Percentiles rank a stretch among this genome's conserved stretches.
phyloP scores from a whole-genome alignment of 2,888 invertebrate genomes.

The Agelastica alni region DNA sequence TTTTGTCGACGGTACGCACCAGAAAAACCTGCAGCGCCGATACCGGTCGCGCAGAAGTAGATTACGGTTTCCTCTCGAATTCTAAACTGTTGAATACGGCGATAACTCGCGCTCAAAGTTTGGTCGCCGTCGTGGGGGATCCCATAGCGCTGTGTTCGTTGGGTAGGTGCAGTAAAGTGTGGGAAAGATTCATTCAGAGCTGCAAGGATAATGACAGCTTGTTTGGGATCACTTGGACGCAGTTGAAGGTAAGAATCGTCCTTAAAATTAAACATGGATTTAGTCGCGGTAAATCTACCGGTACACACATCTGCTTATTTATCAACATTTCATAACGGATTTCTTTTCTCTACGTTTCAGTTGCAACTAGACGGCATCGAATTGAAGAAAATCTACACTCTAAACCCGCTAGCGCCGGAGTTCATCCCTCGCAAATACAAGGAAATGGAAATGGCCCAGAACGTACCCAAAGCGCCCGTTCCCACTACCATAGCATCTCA shows the following conservation, averaged over 20 bases:
- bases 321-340: neutral
- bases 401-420: conserved; percentile 83
- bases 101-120: conserved; percentile 78
- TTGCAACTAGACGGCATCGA: conserved; percentile 75
- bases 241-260: conserved; percentile 56
- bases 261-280: no score
- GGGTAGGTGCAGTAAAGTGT: conserved; percentile 78
- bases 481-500: conserved; percentile 25
- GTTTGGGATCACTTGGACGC: conserved; percentile 73
- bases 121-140: conserved; percentile 84
- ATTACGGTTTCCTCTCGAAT: conserved; percentile 82
- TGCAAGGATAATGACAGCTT: conserved; percentile 73
- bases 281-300: no score
- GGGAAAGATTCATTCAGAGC: conserved; percentile 77
- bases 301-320: no score
- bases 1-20: conserved; percentile 78
- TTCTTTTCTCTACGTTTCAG: conserved; percentile 22
- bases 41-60: conserved; percentile 63
- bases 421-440: conserved; percentile 69
- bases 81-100: conserved; percentile 82
- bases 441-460: conserved; percentile 41
- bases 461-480: conserved; percentile 25
- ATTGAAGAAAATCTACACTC: conserved; percentile 71
- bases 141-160: conserved; percentile 80
- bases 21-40: conserved; percentile 68